phyloP scores from a whole-genome alignment of 2,113 vertebrate species.

The Lophotis ruficrista region DNA sequence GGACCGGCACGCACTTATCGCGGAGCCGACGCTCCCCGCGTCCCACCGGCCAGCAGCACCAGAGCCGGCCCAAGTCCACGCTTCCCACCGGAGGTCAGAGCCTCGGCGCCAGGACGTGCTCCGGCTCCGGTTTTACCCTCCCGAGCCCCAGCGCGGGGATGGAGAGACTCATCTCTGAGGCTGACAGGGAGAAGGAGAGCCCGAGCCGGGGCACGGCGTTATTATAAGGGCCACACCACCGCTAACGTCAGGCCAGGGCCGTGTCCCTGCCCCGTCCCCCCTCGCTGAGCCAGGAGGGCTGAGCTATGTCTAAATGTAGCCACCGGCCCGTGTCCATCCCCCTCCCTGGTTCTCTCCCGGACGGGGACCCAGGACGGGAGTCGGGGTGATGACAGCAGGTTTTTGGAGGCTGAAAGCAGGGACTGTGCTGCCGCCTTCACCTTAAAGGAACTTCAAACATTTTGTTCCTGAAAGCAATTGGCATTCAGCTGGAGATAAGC shows the following conservation, averaged over 20 bases:
- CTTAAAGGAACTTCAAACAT: conserved; percentile 66
- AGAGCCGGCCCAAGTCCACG: background rate
- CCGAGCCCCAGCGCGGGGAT: background rate
- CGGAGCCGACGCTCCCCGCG: background rate
- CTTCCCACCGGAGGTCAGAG: background rate
- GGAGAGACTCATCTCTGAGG: background rate
- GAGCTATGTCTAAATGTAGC: conserved; percentile 41
- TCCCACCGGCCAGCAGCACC: conserved; percentile 15
- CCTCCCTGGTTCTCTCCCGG: background rate
- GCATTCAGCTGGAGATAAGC: conserved; percentile 64
- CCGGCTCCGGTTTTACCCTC: background rate
- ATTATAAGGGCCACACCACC: background rate
- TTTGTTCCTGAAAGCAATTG: conserved; percentile 56
- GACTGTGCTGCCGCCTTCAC: conserved; percentile 12
- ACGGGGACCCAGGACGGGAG: background rate
- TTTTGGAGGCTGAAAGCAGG: background rate
- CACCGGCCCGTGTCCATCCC: background rate
- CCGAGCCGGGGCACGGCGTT: rapidly evolving
- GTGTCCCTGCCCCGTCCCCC: background rate
- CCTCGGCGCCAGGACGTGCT: rapidly evolving
- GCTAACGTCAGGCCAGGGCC: conserved; percentile 3
- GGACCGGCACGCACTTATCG: background rate
- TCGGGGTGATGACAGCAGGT: background rate
- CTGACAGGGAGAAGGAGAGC: background rate
- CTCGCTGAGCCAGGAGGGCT: background rate